These are phyloP conservation scores for Dendronephthya gigantea DNA, from an alignment of 64 coral and sea anemone species.

Conservation along the genomic window DNA sequence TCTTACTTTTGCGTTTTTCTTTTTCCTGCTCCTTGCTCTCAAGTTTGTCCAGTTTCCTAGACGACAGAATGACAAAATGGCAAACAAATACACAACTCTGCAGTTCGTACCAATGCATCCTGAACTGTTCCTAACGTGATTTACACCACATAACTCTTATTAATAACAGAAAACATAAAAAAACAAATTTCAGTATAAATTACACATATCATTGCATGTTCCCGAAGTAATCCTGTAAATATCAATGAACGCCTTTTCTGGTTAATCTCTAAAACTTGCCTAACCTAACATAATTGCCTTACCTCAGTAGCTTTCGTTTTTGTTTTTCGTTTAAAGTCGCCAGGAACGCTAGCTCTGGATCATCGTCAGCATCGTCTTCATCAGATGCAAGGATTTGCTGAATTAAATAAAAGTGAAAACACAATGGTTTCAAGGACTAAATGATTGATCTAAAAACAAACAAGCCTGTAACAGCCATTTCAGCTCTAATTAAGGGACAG, in stretches of 20 bases:
- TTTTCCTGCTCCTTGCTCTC: background rate
- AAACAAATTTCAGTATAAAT: too few relatives aligned
- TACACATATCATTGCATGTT: too few relatives aligned
- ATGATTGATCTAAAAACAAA: background rate
- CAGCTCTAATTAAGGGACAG: too few relatives aligned
- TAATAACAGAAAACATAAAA: too few relatives aligned
- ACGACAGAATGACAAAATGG: background rate
- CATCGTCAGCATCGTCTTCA: background rate
- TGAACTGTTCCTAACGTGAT: background rate
- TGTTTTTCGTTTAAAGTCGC: conserved; percentile 10
- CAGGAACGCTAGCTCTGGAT: background rate
- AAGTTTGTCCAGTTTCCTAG: conserved; percentile 7
- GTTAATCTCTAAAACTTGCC: background rate
- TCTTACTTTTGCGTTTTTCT: background rate
- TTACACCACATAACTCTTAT: too few relatives aligned
- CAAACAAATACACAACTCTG: background rate
- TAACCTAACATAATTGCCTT: too few relatives aligned
- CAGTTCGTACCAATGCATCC: too few relatives aligned
- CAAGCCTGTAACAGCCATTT: too few relatives aligned
- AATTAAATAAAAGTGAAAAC: too few relatives aligned
- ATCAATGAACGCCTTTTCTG: background rate
- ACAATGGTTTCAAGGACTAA: too few relatives aligned
- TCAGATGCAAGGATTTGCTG: background rate
- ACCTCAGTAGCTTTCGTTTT: conserved; percentile 2
- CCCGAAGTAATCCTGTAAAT: too few relatives aligned